Evolutionary conservation across 2,888 invertebrate genomes (phyloP).

Genomic region (Drosophila tanythrix): DNA sequence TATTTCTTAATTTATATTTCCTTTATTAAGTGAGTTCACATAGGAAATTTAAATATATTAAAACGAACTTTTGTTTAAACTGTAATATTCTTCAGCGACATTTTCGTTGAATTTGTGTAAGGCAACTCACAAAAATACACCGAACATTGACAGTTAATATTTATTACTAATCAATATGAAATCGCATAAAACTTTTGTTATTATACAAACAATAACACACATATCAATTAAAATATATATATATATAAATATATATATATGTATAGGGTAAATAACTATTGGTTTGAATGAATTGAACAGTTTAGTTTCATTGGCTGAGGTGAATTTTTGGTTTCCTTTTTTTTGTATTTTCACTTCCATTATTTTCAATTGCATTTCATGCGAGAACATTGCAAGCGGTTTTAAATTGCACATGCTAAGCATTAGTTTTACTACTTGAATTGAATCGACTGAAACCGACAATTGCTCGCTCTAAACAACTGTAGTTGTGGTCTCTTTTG

Average conservation of each 20-base stretch:
- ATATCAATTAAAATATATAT: background rate
- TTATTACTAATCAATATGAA: background rate
- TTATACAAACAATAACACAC: background rate
- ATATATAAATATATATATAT: background rate
- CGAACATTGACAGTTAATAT: background rate
- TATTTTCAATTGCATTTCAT: slow-evolving; percentile 32
- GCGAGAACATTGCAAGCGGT: slow-evolving; percentile 11
- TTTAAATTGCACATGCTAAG: slow-evolving; percentile 35
- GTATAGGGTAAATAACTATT: background rate
- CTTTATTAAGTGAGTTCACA: background rate
- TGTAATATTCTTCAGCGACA: too few relatives aligned
- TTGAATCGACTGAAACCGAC: slow-evolving; percentile 35
- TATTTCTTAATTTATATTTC: background rate
- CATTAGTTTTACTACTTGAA: slow-evolving; percentile 48
- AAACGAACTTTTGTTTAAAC: background rate
- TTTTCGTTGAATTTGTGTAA: background rate
- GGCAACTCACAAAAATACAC: background rate
- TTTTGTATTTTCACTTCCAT: slow-evolving; percentile 27
- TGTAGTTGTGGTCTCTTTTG: slow-evolving; percentile 18
- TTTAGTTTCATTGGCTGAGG: background rate
- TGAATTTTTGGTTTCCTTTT: background rate
- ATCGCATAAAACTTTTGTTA: background rate
- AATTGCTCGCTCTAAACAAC: slow-evolving; percentile 43
- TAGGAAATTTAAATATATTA: background rate
- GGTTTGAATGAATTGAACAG: background rate